These are phyloP conservation scores for Etheostoma cragini DNA, from an alignment of 2,113 vertebrate species.

Conservation along the genomic window DNA sequence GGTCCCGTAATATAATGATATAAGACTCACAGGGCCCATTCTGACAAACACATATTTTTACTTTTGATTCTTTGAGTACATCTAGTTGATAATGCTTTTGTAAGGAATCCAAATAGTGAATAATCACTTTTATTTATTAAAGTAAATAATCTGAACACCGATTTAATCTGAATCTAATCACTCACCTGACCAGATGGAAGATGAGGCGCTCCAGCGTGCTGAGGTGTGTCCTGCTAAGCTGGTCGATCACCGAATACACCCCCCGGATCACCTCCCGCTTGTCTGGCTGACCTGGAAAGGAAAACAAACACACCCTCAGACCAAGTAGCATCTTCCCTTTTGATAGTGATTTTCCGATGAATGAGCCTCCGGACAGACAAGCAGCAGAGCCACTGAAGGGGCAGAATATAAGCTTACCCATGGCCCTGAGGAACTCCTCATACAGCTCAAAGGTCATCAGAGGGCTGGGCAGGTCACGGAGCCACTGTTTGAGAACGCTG, in stretches of 20 bases:
- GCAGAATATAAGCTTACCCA: conserved; percentile 85
- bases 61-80: neutral
- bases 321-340: no score
- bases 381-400: neutral
- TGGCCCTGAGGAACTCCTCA: conserved; percentile 95
- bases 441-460: conserved; percentile 99
- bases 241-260: conserved; percentile 95
- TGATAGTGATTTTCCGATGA: neutral
- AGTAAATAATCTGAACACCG: no score
- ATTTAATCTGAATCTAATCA: no score
- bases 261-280: conserved; percentile 91
- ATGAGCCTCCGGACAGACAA: neutral
- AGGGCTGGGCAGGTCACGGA: conserved; percentile 96
- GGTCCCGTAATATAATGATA: neutral
- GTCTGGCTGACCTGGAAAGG: conserved; percentile 89
- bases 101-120: no score
- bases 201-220: conserved; percentile 95
- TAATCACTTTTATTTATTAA: no score
- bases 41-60: neutral
- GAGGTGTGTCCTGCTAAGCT: conserved; percentile 95
- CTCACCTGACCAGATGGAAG: conserved; percentile 97
- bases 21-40: neutral
- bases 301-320: conserved; percentile 13
- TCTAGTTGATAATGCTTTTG: neutral
- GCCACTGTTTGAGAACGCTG: conserved; percentile 98